Evolutionary conservation across 37 sponge, comb jelly and placozoan species (phyloP), one percentile per base, ranked within the genome.

Genomic region (Cliona cf. orientalis): DNA sequence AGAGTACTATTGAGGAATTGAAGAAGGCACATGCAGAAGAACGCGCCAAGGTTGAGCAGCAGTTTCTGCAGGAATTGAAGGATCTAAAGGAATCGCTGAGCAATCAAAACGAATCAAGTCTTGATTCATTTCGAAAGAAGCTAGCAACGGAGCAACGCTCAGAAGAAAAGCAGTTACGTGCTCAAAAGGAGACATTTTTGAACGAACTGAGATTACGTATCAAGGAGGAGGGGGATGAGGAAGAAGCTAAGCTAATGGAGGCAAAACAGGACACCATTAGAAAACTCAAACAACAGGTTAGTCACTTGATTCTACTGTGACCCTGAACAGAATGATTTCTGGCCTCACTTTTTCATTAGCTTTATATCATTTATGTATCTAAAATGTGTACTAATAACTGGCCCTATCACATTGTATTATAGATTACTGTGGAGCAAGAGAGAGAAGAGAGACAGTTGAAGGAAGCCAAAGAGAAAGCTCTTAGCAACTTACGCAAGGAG

Each of bases 171-270:
- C 43, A 22, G 33, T n/a, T 74, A 5, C 44, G 19, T 28, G 46
- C 3, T 0, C 35, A 68, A 57, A 79, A 72, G 53, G 34, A 40
- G 2, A 23, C 63, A 1, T 32, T 31, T 62, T 44, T 86, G 42
- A 26, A 33, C 44, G 53, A 63, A 14, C 35, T 87, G 53, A 40
- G 41, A 40, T 74, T 29, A 38, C 69, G 71, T 75, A 65, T 91
- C 22, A 60, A 74, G 55, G 84, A 83, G 26, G 84, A 86, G 59
- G 46, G 84, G 71, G 92, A 91, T 3, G 81, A 87, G 0, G 89
- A 92, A 39, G 93, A 92, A 45, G 93, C 88, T 25, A 32, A 46
- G 41, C 80, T 84, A 56, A 44, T 61, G 43, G 93, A 92, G 61
- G 75, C 11, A 17, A 92, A 92, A 49, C 49, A 82, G 41, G 73